A percentile compares a stretch with the other conserved stretches of the same genome.
Conservation (phyloP, 2,888 invertebrate genomes). For the Hydrotaea cyrtoneurina region DNA sequence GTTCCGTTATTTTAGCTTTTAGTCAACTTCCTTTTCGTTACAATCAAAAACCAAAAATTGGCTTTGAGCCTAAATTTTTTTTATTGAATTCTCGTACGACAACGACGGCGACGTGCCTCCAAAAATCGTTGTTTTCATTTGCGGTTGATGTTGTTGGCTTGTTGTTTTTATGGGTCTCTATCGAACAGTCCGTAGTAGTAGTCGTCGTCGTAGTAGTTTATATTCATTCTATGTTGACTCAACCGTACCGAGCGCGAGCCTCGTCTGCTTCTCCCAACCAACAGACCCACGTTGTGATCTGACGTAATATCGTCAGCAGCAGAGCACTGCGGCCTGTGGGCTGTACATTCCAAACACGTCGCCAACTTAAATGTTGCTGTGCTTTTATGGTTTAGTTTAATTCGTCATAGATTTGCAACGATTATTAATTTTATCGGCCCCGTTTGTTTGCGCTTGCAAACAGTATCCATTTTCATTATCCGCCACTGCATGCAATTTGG, state of each 20-base stretch:
- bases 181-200: neutral
- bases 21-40: conserved; percentile 37
- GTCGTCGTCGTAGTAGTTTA: neutral
- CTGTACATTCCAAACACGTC: neutral
- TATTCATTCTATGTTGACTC: conserved; percentile 15
- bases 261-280: neutral
- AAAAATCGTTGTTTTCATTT: conserved; percentile 33
- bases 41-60: conserved; percentile 39
- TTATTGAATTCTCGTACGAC: conserved; percentile 17
- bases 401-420: conserved; percentile 18
- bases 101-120: conserved; percentile 49
- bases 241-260: neutral
- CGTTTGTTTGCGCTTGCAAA: neutral
- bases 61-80: conserved; percentile 51
- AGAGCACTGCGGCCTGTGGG: neutral
- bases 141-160: neutral
- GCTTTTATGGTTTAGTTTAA: neutral
- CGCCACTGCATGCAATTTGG: neutral
- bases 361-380: neutral
- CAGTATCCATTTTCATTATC: neutral
- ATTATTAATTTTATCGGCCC: neutral
- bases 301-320: conserved; percentile 21
- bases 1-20: conserved; percentile 41
- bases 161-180: conserved; percentile 13
- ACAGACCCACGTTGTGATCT: neutral